Conservation (phyloP, 2,888 invertebrate genomes). For the Ectropis crepuscularia region DNA sequence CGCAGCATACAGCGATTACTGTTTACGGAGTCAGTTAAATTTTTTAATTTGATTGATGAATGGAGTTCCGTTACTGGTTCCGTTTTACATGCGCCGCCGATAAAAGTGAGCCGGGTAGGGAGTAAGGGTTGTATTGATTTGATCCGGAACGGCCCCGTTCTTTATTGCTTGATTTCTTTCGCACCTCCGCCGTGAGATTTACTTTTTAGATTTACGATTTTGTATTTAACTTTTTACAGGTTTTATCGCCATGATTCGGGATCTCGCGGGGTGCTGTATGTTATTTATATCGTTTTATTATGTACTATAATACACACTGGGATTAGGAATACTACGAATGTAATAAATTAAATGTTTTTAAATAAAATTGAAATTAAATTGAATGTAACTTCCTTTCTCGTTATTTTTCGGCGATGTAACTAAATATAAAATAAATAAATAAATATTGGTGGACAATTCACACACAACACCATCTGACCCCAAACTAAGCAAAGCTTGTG, state of each 20-base stretch:
- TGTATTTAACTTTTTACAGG: conserved; percentile 7
- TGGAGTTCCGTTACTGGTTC: conserved; percentile 10
- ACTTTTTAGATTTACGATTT: conserved; percentile 19
- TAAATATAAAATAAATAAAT: too few relatives aligned
- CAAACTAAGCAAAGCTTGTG: too few relatives aligned
- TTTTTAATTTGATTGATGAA: not conserved
- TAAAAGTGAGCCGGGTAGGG: conserved; percentile 28
- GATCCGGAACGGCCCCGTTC: conserved; percentile 17
- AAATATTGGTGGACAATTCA: too few relatives aligned
- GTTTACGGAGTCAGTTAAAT: too few relatives aligned
- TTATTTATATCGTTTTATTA: not conserved
- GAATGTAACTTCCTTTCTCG: too few relatives aligned
- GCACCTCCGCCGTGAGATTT: conserved; percentile 25
- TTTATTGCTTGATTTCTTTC: conserved; percentile 31
- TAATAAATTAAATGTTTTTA: too few relatives aligned
- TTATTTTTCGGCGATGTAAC: too few relatives aligned
- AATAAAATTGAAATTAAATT: too few relatives aligned
- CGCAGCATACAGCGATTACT: too few relatives aligned
- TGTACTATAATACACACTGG: not conserved
- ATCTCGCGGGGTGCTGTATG: too few relatives aligned
- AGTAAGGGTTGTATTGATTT: conserved; percentile 29
- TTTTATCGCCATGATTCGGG: not conserved
- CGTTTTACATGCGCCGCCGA: conserved; percentile 10
- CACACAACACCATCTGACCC: too few relatives aligned
- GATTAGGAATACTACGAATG: too few relatives aligned